Percentiles rank a stretch among this genome's conserved stretches.
Evolutionary conservation across 2,888 invertebrate genomes (phyloP).

Genomic region (Platerodrilus igneus): DNA sequence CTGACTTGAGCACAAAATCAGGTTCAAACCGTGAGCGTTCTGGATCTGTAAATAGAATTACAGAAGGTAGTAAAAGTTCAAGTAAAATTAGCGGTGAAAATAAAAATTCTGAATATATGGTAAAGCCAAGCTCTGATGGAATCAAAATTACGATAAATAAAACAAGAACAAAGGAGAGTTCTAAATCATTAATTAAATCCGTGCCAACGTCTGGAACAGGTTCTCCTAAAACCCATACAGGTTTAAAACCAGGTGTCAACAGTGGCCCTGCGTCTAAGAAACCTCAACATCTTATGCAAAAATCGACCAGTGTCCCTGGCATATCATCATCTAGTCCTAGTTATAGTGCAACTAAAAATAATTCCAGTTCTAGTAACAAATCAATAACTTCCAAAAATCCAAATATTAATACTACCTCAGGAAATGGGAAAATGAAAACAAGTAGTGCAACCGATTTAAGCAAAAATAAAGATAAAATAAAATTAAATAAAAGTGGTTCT

Average conservation of each 20-base stretch:
- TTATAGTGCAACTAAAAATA: slow-evolving; percentile 23
- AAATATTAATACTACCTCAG: slow-evolving; percentile 8
- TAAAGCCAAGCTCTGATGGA: slow-evolving; percentile 82
- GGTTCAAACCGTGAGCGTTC: slow-evolving; percentile 36
- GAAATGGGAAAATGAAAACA: no score
- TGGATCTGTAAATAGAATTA: slow-evolving; percentile 35
- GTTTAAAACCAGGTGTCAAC: slow-evolving; percentile 74
- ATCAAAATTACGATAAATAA: slow-evolving; percentile 91
- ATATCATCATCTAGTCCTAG: slow-evolving; percentile 42
- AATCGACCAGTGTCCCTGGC: slow-evolving; percentile 30
- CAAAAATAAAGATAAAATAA: slow-evolving; percentile 57
- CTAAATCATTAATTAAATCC: slow-evolving; percentile 43
- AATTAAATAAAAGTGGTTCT: slow-evolving; percentile 55
- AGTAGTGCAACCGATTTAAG: slow-evolving; percentile 57
- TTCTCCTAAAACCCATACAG: slow-evolving; percentile 77
- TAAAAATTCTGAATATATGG: slow-evolving; percentile 82
- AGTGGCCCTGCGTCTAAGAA: slow-evolving; percentile 85
- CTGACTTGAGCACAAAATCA: slow-evolving; percentile 50
- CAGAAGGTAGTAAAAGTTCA: slow-evolving; percentile 29
- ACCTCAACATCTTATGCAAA: slow-evolving; percentile 53
- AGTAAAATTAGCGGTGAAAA: slow-evolving; percentile 46
- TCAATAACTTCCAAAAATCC: slow-evolving; percentile 12
- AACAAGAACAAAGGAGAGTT: slow-evolving; percentile 70
- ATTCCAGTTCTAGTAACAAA: slow-evolving; percentile 47
- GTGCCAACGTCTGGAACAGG: slow-evolving; percentile 52